A percentile compares a stretch with the other conserved stretches of the same genome.
phyloP scores from a whole-genome alignment of 2,797 vertebrate species.

The Leuciscus waleckii region DNA sequence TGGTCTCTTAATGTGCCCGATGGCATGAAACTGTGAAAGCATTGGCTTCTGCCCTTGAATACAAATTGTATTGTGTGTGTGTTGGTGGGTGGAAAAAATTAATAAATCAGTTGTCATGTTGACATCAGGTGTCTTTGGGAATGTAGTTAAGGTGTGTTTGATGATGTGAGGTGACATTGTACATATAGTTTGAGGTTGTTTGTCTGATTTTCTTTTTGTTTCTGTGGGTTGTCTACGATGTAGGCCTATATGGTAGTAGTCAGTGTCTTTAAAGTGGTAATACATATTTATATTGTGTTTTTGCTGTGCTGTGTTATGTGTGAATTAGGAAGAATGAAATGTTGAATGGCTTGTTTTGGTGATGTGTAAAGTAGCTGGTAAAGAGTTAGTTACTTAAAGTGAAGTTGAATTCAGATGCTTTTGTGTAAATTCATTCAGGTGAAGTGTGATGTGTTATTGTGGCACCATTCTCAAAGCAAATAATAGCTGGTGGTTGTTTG shows the following conservation, averaged over 20 bases:
- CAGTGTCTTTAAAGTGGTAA: background rate
- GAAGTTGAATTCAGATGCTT: no score
- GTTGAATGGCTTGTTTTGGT: background rate
- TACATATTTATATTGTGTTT: background rate
- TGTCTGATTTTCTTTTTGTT: background rate
- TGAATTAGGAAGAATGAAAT: background rate
- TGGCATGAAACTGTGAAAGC: background rate
- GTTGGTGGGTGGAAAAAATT: no score
- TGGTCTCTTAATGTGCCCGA: background rate
- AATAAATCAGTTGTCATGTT: background rate
- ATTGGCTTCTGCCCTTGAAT: background rate
- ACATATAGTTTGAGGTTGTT: background rate
- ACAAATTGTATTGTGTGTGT: background rate
- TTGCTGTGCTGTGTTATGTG: no score
- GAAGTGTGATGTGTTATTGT: background rate
- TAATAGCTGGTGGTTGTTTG: background rate
- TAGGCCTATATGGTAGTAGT: no score
- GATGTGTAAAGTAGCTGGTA: background rate
- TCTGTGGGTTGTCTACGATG: no score
- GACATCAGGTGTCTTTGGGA: background rate
- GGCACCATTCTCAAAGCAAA: no score
- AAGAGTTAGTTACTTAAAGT: no score
- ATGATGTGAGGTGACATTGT: background rate
- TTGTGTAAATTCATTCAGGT: no score
- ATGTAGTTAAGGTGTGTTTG: background rate